Base-by-base conservation (phyloP, 2,888 invertebrate species). In the Aricia artaxerxes region DNA sequence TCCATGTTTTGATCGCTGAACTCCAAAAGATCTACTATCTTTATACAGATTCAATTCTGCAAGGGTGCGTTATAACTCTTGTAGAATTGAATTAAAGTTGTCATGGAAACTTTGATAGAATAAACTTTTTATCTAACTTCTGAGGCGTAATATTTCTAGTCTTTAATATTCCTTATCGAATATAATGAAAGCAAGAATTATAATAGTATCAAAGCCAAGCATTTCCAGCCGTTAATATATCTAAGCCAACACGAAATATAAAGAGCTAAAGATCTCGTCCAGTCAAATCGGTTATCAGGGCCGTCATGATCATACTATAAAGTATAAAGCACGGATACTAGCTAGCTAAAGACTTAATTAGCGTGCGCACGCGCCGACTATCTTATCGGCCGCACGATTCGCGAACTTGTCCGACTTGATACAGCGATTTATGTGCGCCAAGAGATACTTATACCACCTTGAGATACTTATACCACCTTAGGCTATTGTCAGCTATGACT, bases 261-360 rank as follows among this genome's bases (percentile, higher is more conserved):
- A 61, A 7, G n/a, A 61, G 24, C 7, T 24, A 24, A 24, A n/a
- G 1, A 4, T 31, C 31, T 4, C 4, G 4, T 64, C 11, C 64
- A 11, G 64, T 31, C 31, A 31, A 64, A 31, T 64, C n/a, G 61
- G 31, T 31, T 64, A 11, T 64, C 61, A 64, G 24, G 4, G 64
- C 31, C 64, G 11, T 31, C 31, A 64, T 64, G 2, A 9, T 31
- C 4, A 61, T 87, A 89, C 89, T 89, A 90, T 90, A 90, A 89
- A 87, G 84, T 85, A 88, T 87, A 86, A 86, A 88, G 89, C 88
- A 86, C 80, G 83, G 82, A 81, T 88, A 88, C 86, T 87, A 86
- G 88, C 35, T 69, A 90, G 88, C 86, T 91, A 92, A 93, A 91
- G 93, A 91, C 90, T 94, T 94, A 94, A 94, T 94, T 94, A 94